Evolutionary conservation across 2,888 invertebrate genomes (phyloP), one percentile per base, ranked within the genome.

Genomic region (Electrophaes corylata): DNA sequence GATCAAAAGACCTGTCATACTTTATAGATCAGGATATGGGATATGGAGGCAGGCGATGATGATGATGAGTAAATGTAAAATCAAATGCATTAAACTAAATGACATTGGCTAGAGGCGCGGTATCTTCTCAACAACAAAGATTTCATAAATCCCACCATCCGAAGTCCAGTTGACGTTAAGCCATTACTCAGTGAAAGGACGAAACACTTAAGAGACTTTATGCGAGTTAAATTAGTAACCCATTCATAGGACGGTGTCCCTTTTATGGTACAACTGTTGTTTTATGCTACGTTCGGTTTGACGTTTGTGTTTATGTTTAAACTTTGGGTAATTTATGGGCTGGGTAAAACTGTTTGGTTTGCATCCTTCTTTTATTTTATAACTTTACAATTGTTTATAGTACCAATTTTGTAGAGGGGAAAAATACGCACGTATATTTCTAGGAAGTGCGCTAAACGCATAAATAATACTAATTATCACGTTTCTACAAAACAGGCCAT

Each of bases 211-310:
- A 52, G 54, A 50, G 46, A 52, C 48, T 64, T 62, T 60, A 64
- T 59, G 60, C 35, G 57, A 61, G 64, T 62, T 64, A 62, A 62
- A 66, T 66, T 61, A 62, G 64, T 59, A 57, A 57, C 56, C 64
- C 45, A 52, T 56, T 52, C 44, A 39, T 44, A 44, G 45, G 39
- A 43, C 45, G 16, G 19, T 47, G 54, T 39, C 59, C 55, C 54
- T 55, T 65, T 62, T 60, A 62, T 46, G 58, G 57, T 44, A 47
- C 47, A 52, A 50, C 62, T 62, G 54, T 48, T 63, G 62, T 63
- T 61, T 57, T 49, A 63, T 57, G 54, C 19, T 43, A 57, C 57
- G 59, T 61, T 60, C 40, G 52, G 58, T 61, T 61, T 62, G 56
- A 59, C 60, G 50, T 66, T 57, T 57, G 45, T 58, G 61, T 56